Conservation (phyloP, 2,113 vertebrate genomes). For the Lipotes vexillifer region DNA sequence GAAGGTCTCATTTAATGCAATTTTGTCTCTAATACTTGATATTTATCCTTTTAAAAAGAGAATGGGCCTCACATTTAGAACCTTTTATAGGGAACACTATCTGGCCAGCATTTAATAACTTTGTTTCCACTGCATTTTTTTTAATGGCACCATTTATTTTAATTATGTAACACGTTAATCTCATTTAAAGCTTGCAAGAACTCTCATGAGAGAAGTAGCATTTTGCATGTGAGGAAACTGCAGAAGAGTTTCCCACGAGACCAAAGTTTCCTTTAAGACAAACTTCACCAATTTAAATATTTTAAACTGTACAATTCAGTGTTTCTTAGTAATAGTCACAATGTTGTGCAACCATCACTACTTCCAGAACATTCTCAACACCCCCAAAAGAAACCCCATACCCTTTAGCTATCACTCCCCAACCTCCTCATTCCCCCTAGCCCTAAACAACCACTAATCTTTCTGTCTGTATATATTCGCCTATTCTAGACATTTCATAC, state of each 20-base stretch:
- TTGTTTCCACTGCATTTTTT: background rate
- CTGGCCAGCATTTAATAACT: background rate
- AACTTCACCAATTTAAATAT: background rate
- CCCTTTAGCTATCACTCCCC: background rate
- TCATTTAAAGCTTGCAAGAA: background rate
- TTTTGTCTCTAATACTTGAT: background rate
- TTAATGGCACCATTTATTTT: background rate
- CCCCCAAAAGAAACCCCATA: background rate
- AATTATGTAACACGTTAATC: background rate
- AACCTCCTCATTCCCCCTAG: background rate
- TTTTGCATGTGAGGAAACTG: background rate
- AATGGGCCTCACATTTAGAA: background rate
- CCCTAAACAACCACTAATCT: background rate
- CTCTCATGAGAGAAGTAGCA: background rate
- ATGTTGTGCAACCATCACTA: background rate
- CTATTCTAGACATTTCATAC: background rate
- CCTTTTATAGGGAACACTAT: background rate
- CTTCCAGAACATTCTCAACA: background rate
- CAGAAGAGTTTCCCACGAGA: background rate
- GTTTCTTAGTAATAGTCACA: background rate
- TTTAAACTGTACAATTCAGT: constrained; percentile 7
- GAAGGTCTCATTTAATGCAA: background rate
- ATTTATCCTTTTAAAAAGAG: background rate
- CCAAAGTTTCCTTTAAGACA: background rate
- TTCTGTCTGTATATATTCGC: background rate